phyloP scores from a whole-genome alignment of 2,113 vertebrate genomes.

The Colius striatus region DNA sequence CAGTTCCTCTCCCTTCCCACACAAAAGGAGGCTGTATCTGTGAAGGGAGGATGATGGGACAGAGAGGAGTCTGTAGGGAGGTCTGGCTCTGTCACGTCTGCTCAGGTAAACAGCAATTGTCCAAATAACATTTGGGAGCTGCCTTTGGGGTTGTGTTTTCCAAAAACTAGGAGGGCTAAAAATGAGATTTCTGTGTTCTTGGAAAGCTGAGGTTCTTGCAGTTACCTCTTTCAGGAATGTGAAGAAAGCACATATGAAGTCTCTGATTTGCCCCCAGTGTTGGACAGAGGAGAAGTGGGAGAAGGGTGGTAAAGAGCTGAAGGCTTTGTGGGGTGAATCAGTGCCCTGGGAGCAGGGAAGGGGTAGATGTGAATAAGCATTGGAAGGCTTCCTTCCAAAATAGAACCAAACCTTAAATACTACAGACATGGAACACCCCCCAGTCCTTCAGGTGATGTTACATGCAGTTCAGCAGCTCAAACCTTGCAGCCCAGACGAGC shows the following conservation, averaged over 20 bases:
- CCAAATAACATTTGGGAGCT: accelerated
- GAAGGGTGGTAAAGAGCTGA: not conserved
- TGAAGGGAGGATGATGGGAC: not conserved
- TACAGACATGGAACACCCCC: not conserved
- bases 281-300: not conserved
- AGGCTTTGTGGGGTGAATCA: not conserved
- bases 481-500: accelerated
- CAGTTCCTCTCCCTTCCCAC: not conserved
- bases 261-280: not conserved
- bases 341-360: not conserved
- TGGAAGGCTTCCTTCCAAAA: not conserved
- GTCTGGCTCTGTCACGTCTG: not conserved
- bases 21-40: accelerated
- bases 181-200: not conserved
- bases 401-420: not conserved
- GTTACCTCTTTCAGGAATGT: not conserved
- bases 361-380: no score
- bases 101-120: not conserved
- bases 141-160: not conserved
- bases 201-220: not conserved
- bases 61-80: not conserved
- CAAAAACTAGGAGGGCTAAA: not conserved
- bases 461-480: not conserved
- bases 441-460: not conserved
- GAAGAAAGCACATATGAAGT: not conserved